phyloP scores from a whole-genome alignment of 2,888 invertebrate species.

The Drosophila mulleri region DNA sequence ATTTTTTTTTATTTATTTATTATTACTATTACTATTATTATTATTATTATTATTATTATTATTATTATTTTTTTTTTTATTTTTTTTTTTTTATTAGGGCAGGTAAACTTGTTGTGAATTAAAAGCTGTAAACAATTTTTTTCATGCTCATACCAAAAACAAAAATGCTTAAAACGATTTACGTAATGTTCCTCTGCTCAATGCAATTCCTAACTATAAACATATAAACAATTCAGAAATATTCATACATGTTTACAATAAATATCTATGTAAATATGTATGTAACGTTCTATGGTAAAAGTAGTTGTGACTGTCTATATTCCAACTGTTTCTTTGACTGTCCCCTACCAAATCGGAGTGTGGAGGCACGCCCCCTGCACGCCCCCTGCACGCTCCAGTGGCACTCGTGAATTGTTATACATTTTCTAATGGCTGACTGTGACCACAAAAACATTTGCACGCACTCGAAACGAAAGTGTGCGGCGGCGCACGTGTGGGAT shows the following conservation, averaged over 20 bases:
- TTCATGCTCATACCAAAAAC: neutral
- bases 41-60: too few relatives aligned
- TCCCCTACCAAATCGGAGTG: too few relatives aligned
- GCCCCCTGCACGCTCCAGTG: neutral
- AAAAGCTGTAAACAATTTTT: neutral
- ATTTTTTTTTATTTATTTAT: too few relatives aligned
- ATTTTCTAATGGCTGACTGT: conserved; percentile 14
- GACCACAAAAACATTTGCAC: conserved; percentile 22
- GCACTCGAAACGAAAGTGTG: conserved; percentile 13
- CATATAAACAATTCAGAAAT: neutral
- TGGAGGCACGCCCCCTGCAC: neutral
- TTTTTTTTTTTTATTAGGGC: neutral
- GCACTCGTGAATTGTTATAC: conserved; percentile 4
- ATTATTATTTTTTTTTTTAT: too few relatives aligned
- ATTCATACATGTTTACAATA: neutral
- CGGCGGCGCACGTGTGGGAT: neutral
- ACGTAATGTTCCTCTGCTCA: too few relatives aligned
- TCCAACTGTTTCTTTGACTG: neutral
- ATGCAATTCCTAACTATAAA: neutral
- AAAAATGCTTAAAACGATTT: neutral
- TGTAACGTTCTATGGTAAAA: neutral
- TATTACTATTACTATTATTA: too few relatives aligned
- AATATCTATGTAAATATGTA: neutral
- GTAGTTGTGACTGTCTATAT: neutral
- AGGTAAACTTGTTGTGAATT: conserved; percentile 6